phyloP scores from a whole-genome alignment of 2,888 invertebrate genomes.

The Chesias legatella region DNA sequence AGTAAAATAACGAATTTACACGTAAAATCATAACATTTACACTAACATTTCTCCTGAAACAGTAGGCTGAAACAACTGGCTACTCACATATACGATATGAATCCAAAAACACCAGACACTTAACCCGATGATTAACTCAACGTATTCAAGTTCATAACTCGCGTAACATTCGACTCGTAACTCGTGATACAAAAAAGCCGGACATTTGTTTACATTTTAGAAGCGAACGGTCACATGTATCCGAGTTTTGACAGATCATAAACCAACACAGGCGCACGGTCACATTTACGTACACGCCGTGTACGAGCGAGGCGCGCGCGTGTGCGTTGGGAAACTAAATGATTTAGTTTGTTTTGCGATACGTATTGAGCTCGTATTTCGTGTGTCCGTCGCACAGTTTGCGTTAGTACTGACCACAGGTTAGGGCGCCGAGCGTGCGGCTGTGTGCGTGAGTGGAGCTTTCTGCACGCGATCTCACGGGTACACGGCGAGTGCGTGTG shows the following conservation, averaged over 20 bases:
- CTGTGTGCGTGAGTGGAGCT: slow-evolving; percentile 76
- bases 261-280: slow-evolving; percentile 62
- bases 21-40: slow-evolving; percentile 40
- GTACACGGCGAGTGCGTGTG: slow-evolving; percentile 67
- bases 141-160: slow-evolving; percentile 72
- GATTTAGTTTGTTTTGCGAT: slow-evolving; percentile 65
- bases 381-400: slow-evolving; percentile 80
- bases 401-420: slow-evolving; percentile 80
- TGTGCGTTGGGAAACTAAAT: slow-evolving; percentile 43
- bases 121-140: slow-evolving; percentile 65
- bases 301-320: slow-evolving; percentile 36
- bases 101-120: slow-evolving; percentile 66
- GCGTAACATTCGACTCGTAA: slow-evolving; percentile 63
- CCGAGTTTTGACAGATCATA: slow-evolving; percentile 76
- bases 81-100: slow-evolving; percentile 73
- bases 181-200: slow-evolving; percentile 48
- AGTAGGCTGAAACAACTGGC: slow-evolving; percentile 43
- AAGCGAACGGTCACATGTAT: slow-evolving; percentile 75
- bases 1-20: slow-evolving; percentile 43
- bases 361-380: slow-evolving; percentile 78
- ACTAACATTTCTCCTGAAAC: slow-evolving; percentile 43
- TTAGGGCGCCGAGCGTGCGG: slow-evolving; percentile 76
- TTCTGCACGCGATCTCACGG: slow-evolving; percentile 77
- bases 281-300: slow-evolving; percentile 67
- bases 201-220: slow-evolving; percentile 77